Conservation (phyloP, 1,140 invertebrate species). For the Drosophila tropicalis region DNA sequence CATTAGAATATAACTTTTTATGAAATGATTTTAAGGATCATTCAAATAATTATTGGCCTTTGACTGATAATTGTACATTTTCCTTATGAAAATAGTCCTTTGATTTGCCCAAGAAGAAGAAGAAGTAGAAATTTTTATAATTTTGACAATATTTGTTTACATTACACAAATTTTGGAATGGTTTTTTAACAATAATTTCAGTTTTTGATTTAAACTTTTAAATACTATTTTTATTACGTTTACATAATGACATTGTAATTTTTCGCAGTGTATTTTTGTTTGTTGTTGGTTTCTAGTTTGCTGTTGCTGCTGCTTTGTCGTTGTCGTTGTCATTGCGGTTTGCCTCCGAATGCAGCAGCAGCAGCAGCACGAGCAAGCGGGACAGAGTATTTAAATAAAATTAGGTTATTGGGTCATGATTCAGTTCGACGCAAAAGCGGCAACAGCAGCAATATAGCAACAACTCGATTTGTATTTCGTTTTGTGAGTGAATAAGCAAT, state of each 20-base stretch:
- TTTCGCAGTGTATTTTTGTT: constrained; percentile 41
- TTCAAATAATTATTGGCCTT: no score
- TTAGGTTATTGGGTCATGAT: constrained; percentile 80
- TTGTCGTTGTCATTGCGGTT: constrained; percentile 72
- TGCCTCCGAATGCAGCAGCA: constrained; percentile 15
- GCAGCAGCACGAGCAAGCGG: constrained; percentile 42
- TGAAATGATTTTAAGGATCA: no score
- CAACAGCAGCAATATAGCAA: constrained; percentile 47
- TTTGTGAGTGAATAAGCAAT: constrained; percentile 38
- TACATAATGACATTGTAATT: constrained; percentile 38
- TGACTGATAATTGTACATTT: no score
- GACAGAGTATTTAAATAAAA: constrained; percentile 55
- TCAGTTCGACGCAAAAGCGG: constrained; percentile 73
- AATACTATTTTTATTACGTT: not conserved
- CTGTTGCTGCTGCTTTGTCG: constrained; percentile 28
- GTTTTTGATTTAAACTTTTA: no score
- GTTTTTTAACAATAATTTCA: no score
- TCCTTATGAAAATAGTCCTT: no score
- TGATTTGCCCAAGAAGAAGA: no score
- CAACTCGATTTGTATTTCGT: constrained; percentile 74
- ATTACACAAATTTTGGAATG: no score
- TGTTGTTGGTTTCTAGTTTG: constrained; percentile 29
- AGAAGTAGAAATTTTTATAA: no score
- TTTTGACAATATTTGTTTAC: no score
- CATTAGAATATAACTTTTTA: no score